Evolutionary conservation across 2,113 vertebrate genomes (phyloP).

Genomic region (Aegithalos caudatus): DNA sequence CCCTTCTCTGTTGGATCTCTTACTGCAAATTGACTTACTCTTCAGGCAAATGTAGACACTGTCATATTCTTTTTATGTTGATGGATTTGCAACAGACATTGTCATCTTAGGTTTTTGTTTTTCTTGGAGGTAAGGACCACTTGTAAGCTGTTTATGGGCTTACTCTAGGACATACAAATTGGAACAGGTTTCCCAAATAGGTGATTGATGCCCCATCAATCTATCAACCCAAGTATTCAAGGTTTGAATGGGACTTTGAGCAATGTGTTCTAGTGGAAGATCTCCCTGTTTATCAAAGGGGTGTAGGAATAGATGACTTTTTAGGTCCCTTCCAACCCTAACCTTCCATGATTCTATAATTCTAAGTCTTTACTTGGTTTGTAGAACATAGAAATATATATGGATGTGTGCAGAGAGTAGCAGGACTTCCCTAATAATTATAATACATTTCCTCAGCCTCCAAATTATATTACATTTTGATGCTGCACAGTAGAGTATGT

Average conservation of each 20-base stretch:
- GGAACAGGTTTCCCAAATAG: background rate
- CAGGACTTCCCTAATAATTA: background rate
- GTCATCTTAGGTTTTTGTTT: background rate
- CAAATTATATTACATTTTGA: background rate
- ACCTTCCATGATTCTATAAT: background rate
- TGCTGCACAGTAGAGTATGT: background rate
- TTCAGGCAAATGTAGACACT: background rate
- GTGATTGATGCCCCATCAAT: background rate
- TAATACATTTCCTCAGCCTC: background rate
- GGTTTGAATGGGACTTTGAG: background rate
- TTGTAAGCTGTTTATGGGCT: background rate
- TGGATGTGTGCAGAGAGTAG: rapidly evolving
- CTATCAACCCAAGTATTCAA: background rate
- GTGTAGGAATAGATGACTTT: background rate
- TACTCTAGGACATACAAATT: background rate
- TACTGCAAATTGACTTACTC: background rate
- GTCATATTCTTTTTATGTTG: background rate
- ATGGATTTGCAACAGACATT: background rate
- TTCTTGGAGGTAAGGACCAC: background rate
- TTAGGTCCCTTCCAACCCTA: background rate
- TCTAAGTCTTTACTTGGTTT: background rate
- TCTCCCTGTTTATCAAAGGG: background rate
- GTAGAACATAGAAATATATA: background rate
- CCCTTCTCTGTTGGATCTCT: background rate
- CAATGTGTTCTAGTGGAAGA: background rate